Conservation (phyloP, 1,140 invertebrate species). For the Drosophila kanapiae region DNA sequence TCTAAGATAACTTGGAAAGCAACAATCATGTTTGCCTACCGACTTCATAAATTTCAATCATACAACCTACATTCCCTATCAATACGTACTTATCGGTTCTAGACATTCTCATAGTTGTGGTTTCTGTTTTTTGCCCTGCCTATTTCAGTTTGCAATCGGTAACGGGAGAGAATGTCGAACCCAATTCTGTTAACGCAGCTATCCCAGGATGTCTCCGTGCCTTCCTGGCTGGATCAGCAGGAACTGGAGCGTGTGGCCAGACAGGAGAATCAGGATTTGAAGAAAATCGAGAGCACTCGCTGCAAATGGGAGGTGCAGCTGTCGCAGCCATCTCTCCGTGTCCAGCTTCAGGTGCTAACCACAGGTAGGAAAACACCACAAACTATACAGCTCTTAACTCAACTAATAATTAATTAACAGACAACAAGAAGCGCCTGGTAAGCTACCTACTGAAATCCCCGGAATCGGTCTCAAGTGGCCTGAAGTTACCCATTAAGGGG, state of each 20-base stretch:
- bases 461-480: background rate
- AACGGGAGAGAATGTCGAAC: slow-evolving; percentile 44
- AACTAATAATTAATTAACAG: slow-evolving; percentile 1
- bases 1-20: slow-evolving; percentile 35
- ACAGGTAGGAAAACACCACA: slow-evolving; percentile 14
- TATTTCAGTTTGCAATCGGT: slow-evolving; percentile 37
- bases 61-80: slow-evolving; percentile 40
- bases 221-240: slow-evolving; percentile 46
- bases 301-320: slow-evolving; percentile 38
- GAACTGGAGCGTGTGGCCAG: slow-evolving; percentile 37
- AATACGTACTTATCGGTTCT: slow-evolving; percentile 35
- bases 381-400: background rate
- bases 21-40: slow-evolving; percentile 41
- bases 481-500: slow-evolving; percentile 25
- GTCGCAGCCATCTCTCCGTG: slow-evolving; percentile 19
- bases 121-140: background rate
- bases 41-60: slow-evolving; percentile 51
- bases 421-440: slow-evolving; percentile 18
- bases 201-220: slow-evolving; percentile 29
- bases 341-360: slow-evolving; percentile 39
- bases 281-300: slow-evolving; percentile 18
- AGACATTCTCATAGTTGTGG: background rate
- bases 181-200: slow-evolving; percentile 31
- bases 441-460: slow-evolving; percentile 58
- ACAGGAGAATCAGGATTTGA: slow-evolving; percentile 32